Evolutionary conservation across 2,113 vertebrate species (phyloP).

Genomic region (Acanthochromis polyacanthus): DNA sequence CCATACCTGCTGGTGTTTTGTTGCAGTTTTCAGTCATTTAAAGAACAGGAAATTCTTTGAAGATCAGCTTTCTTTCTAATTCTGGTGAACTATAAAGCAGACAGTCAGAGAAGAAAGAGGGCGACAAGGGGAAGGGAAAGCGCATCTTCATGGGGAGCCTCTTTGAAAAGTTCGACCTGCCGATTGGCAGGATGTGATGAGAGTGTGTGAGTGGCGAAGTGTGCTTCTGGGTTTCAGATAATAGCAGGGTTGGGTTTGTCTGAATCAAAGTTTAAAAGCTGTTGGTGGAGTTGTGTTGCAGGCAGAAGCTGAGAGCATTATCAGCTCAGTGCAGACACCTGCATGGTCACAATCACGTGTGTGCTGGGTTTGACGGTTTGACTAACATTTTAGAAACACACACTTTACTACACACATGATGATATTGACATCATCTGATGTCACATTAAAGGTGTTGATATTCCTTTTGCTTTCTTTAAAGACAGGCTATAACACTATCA

Average conservation of each 20-base stretch:
- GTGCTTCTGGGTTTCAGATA: slow-evolving; percentile 44
- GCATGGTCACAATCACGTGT: slow-evolving; percentile 21
- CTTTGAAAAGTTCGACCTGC: slow-evolving; percentile 46
- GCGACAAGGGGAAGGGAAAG: neutral
- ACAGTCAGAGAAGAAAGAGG: neutral
- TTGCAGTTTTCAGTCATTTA: slow-evolving; percentile 31
- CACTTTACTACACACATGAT: neutral
- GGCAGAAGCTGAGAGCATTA: slow-evolving; percentile 49
- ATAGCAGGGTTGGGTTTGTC: slow-evolving; percentile 12
- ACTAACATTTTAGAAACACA: neutral
- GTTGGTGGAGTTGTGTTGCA: slow-evolving; percentile 36
- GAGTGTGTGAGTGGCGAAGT: slow-evolving; percentile 20
- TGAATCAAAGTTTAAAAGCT: slow-evolving; percentile 53
- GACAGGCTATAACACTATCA: too few species aligned
- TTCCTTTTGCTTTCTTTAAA: neutral
- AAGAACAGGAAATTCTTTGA: slow-evolving; percentile 38
- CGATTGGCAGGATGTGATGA: slow-evolving; percentile 34
- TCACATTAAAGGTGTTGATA: neutral
- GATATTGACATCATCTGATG: neutral
- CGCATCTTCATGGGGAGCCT: neutral
- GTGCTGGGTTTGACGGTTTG: slow-evolving; percentile 33
- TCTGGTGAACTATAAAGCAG: slow-evolving; percentile 4
- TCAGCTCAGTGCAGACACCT: slow-evolving; percentile 64
- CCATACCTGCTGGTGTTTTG: slow-evolving; percentile 40
- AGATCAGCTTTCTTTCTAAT: slow-evolving; percentile 49